Percentiles rank a stretch among this genome's conserved stretches.
Evolutionary conservation across 2,797 vertebrate species (phyloP).

Genomic region (Myripristis murdjan): DNA sequence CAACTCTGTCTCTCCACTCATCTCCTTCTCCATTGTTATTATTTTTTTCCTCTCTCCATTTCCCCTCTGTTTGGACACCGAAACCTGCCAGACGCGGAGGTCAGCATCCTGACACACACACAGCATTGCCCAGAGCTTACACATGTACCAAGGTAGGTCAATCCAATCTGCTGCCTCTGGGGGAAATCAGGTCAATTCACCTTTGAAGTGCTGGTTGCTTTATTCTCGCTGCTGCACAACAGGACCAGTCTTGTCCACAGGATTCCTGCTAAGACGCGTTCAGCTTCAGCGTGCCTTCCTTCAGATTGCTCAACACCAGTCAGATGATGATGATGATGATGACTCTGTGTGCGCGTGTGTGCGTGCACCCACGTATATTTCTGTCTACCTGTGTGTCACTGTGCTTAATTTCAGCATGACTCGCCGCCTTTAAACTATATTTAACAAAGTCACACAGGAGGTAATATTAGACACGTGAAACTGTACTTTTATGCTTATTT

Average conservation of each 20-base stretch:
- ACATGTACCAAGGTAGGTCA: slow-evolving; percentile 38
- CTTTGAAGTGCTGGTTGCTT: slow-evolving; percentile 4
- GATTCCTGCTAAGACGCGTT: slow-evolving; percentile 33
- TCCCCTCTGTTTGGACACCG: background rate
- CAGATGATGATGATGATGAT: slow-evolving; percentile 32
- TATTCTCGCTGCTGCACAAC: slow-evolving; percentile 6
- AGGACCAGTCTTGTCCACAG: slow-evolving; percentile 15
- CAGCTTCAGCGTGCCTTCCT: background rate
- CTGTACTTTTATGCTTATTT: background rate
- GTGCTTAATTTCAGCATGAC: background rate
- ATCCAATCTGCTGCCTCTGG: slow-evolving; percentile 10
- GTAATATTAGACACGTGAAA: background rate
- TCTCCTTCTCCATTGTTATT: too few relatives aligned
- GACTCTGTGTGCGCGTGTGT: background rate
- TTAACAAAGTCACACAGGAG: slow-evolving; percentile 9
- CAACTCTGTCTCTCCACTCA: background rate
- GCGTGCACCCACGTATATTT: background rate
- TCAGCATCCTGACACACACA: slow-evolving; percentile 45
- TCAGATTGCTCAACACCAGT: slow-evolving; percentile 30
- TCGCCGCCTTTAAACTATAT: background rate
- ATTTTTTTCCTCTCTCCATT: background rate
- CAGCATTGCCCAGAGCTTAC: slow-evolving; percentile 34
- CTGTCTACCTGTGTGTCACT: background rate
- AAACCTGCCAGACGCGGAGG: slow-evolving; percentile 18
- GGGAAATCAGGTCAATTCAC: slow-evolving; percentile 40